Percentiles rank a stretch among this genome's conserved stretches.
These are phyloP conservation scores for Thunnus maccoyii DNA, from an alignment of 2,113 vertebrate genomes.

Conservation along the genomic window DNA sequence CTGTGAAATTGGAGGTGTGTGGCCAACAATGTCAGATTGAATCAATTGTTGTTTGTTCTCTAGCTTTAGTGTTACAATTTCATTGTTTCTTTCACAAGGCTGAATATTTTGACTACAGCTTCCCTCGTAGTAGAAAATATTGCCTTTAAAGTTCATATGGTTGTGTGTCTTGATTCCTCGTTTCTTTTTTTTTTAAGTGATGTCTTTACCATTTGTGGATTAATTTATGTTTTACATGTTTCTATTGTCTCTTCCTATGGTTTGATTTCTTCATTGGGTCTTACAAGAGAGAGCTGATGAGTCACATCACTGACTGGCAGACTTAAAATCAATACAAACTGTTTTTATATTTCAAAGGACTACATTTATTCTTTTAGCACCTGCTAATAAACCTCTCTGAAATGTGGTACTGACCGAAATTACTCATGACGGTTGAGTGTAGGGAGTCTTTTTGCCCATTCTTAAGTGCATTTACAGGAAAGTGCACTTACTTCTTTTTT, in stretches of 20 bases:
- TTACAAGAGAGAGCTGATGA: not conserved
- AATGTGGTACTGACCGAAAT: constrained; percentile 18
- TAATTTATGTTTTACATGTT: constrained; percentile 12
- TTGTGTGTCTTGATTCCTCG: not conserved
- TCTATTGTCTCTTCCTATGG: not conserved
- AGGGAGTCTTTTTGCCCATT: not conserved
- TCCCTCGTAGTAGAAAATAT: constrained; percentile 7
- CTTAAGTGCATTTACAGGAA: constrained; percentile 47
- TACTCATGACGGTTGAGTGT: not conserved
- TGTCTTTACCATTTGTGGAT: constrained; percentile 2
- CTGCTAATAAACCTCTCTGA: constrained; percentile 23
- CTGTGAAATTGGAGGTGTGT: constrained; percentile 58
- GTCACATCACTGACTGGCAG: not conserved
- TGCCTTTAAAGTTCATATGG: constrained; percentile 34
- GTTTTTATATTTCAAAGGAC: not conserved
- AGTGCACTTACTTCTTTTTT: constrained; percentile 47
- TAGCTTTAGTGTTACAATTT: not conserved
- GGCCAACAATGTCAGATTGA: constrained; percentile 34
- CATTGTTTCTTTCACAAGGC: not conserved
- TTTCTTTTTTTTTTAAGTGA: not conserved
- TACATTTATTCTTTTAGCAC: constrained; percentile 25
- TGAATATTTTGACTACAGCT: not conserved
- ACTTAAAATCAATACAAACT: not conserved
- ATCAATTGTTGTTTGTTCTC: constrained; percentile 24
- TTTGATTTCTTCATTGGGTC: not conserved